Evolutionary conservation across 2,113 vertebrate genomes (phyloP).

Genomic region (Empidonax alnorum): DNA sequence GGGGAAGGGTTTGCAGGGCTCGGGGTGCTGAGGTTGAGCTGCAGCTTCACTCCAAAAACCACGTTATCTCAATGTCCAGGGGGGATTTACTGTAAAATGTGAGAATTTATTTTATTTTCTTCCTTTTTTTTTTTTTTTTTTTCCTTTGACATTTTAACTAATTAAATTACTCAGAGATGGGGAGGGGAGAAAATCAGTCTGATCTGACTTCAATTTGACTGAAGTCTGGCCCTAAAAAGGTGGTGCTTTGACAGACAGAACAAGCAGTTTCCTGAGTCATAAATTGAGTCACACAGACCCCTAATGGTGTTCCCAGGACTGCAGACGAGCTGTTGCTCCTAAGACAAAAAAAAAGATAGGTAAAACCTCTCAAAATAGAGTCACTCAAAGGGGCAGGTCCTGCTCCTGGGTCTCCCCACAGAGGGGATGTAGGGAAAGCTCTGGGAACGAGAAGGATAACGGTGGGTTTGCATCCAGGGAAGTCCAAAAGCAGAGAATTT

Average conservation of each 20-base stretch:
- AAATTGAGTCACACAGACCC: conserved; percentile 73
- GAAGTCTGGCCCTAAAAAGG: conserved; percentile 36
- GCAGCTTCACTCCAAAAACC: not conserved
- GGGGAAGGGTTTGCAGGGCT: not conserved
- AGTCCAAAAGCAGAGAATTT: not conserved
- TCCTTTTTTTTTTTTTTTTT: not conserved
- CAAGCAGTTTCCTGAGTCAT: conserved; percentile 69
- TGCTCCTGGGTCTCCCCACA: not conserved
- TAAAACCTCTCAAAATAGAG: conserved; percentile 28
- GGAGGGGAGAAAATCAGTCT: not conserved
- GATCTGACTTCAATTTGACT: conserved; percentile 53
- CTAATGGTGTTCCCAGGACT: conserved; percentile 69
- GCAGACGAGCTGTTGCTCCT: conserved; percentile 40
- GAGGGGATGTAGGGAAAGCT: not conserved
- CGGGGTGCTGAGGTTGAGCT: not conserved
- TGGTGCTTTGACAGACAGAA: conserved; percentile 51
- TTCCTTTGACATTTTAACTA: not conserved
- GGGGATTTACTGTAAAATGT: not conserved
- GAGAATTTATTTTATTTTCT: not conserved
- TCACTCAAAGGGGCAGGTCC: conserved; percentile 5
- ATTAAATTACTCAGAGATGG: not conserved
- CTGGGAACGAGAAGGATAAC: not conserved
- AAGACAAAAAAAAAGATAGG: conserved; percentile 20
- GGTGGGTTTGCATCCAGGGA: not conserved
- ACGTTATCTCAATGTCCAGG: not conserved